phyloP scores from a whole-genome alignment of 2,113 vertebrate genomes.

The Laticauda laticaudata region DNA sequence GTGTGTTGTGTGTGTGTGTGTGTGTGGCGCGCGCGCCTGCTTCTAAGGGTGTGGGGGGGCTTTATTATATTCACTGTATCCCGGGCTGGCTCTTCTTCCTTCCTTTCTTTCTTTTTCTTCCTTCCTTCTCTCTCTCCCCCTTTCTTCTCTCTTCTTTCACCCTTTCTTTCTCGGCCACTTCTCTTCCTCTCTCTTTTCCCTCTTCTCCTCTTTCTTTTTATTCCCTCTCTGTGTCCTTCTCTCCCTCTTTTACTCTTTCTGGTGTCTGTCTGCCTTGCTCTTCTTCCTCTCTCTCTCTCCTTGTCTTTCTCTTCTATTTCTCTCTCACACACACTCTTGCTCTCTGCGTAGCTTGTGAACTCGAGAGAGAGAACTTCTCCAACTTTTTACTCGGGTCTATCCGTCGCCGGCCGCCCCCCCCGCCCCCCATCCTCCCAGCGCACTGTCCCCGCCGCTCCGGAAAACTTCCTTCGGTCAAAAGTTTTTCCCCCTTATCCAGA shows the following conservation, averaged over 20 bases:
- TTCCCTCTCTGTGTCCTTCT: background rate
- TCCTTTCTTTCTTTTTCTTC: too few species aligned
- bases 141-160: slow-evolving; percentile 2
- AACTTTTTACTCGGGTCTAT: background rate
- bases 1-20: background rate
- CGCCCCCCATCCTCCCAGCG: too few species aligned
- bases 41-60: background rate
- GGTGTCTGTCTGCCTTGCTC: too few species aligned
- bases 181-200: accelerated
- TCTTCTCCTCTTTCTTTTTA: too few species aligned
- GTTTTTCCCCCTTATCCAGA: too few species aligned
- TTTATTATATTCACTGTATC: background rate
- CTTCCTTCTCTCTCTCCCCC: background rate
- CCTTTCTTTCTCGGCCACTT: too few species aligned
- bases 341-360: background rate
- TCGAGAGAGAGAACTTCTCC: background rate
- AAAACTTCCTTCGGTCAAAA: background rate
- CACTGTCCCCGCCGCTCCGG: background rate
- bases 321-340: background rate
- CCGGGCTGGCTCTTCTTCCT: too few species aligned
- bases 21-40: background rate
- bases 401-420: background rate
- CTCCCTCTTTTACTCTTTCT: background rate
- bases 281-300: background rate
- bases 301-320: background rate